Percentiles rank a stretch among this genome's conserved stretches.
phyloP scores from a whole-genome alignment of 2,888 invertebrate species.

The Dynastes maya region DNA sequence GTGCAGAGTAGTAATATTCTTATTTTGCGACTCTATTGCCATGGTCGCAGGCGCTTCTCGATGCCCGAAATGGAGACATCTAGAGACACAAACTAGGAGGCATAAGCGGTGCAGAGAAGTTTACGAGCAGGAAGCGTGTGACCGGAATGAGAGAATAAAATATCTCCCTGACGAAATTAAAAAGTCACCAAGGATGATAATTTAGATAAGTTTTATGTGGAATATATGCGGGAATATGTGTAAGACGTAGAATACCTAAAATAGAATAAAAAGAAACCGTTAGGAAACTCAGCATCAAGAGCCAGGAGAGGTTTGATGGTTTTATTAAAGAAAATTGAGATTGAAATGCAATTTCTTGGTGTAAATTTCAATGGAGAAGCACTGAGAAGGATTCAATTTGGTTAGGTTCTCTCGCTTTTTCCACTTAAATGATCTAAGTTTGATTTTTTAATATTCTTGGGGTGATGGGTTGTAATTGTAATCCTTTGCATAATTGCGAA shows the following conservation, averaged over 20 bases:
- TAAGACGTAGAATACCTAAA: neutral
- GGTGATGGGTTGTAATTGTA: too few species aligned
- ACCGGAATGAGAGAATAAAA: conserved; percentile 56
- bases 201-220: conserved; percentile 41
- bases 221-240: too few species aligned
- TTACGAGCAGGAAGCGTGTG: conserved; percentile 51
- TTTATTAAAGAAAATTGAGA: too few species aligned
- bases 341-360: neutral
- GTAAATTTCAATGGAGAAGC: too few species aligned
- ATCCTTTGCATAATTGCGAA: too few species aligned
- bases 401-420: too few species aligned
- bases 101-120: neutral
- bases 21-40: conserved; percentile 51
- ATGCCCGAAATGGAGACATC: neutral
- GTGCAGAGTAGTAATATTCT: conserved; percentile 30
- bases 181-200: conserved; percentile 57
- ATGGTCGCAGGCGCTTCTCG: neutral
- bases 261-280: neutral
- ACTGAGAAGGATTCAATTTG: too few species aligned
- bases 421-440: too few species aligned
- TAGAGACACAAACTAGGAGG: neutral
- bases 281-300: too few species aligned
- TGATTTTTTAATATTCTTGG: too few species aligned
- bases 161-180: conserved; percentile 56
- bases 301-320: too few species aligned